These are phyloP conservation scores for Dysmachus trigonus DNA, from an alignment of 2,888 invertebrate species.

Conservation along the genomic window DNA sequence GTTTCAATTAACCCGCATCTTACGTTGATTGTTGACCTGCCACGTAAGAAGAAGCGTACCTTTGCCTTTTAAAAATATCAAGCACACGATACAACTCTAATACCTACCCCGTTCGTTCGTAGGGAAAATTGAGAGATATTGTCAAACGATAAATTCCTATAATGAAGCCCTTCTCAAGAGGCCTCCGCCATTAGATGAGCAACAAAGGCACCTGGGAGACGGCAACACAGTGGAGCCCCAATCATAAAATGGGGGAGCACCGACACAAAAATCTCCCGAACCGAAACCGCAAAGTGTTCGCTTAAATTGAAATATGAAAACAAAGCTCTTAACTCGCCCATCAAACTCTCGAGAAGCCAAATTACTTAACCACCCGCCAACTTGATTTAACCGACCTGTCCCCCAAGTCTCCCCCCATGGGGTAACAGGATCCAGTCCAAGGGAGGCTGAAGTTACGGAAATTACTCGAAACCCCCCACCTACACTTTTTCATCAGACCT, in stretches of 20 bases:
- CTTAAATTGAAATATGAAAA: slow-evolving; percentile 27
- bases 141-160: background rate
- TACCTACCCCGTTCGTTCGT: background rate
- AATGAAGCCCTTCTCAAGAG: background rate
- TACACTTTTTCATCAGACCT: background rate
- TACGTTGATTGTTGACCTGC: background rate
- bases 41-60: background rate
- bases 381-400: slow-evolving; percentile 16
- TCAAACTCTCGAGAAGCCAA: slow-evolving; percentile 23
- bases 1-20: background rate
- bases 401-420: no score
- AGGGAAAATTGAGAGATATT: slow-evolving; percentile 8
- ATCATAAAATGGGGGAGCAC: background rate
- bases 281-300: slow-evolving; percentile 2
- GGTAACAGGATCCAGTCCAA: background rate
- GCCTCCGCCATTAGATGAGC: background rate
- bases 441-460: background rate
- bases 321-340: slow-evolving; percentile 18
- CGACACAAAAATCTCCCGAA: background rate
- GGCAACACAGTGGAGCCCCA: background rate
- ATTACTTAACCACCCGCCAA: slow-evolving; percentile 28
- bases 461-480: background rate
- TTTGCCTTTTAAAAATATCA: background rate
- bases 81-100: background rate
- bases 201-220: background rate